These are phyloP conservation scores for Agelas oroides DNA, from an alignment of 37 sponge, comb jelly and placozoan species.

Conservation along the genomic window DNA sequence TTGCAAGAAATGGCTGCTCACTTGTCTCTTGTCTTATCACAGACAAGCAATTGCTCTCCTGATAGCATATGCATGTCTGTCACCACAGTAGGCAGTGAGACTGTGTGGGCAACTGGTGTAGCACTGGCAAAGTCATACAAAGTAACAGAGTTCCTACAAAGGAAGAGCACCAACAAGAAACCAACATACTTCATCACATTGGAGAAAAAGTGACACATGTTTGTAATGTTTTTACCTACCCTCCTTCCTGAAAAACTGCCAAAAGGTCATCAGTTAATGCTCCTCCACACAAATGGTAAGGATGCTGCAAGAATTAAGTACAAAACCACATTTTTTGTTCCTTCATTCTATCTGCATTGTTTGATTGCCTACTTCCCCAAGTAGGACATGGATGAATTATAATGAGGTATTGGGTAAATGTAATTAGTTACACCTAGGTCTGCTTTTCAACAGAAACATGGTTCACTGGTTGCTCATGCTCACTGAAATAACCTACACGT, in stretches of 20 bases:
- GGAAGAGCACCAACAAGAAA: neutral
- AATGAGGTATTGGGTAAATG: no score
- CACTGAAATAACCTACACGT: neutral
- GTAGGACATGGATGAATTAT: no score
- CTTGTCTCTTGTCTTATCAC: neutral
- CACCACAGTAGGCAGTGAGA: conserved; percentile 16
- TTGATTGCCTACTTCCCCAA: no score
- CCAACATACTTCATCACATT: no score
- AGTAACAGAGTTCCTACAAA: neutral
- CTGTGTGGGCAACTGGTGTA: neutral
- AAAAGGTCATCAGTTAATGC: neutral
- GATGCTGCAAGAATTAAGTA: neutral
- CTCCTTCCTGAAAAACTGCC: conserved; percentile 26
- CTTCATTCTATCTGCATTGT: no score
- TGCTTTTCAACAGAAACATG: no score
- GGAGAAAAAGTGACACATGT: no score
- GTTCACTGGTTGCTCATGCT: neutral
- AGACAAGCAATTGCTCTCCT: conserved; percentile 13
- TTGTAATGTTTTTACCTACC: conserved; percentile 22
- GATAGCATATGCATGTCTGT: neutral
- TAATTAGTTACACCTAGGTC: no score
- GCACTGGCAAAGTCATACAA: conserved; percentile 12
- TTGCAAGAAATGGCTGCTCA: neutral
- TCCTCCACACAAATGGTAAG: neutral
- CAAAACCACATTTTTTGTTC: no score